Evolutionary conservation across 2,113 vertebrate species (phyloP).

Genomic region (Cavia aperea): DNA sequence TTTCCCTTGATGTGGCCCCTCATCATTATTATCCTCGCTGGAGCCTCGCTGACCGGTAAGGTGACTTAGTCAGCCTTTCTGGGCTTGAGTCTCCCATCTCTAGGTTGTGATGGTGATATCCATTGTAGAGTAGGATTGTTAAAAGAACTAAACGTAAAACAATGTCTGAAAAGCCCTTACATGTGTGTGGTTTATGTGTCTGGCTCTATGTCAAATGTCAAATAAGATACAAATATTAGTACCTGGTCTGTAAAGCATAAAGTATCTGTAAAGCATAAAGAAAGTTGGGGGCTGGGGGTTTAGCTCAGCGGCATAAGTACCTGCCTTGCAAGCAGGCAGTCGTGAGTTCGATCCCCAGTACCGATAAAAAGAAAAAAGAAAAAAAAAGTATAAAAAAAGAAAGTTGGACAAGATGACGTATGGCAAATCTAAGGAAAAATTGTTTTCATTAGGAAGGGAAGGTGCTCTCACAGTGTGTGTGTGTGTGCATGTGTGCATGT

Average conservation of each 20-base stretch:
- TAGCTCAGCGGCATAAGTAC: too few species aligned
- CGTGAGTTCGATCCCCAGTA: too few species aligned
- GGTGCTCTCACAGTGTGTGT: neutral
- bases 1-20: neutral
- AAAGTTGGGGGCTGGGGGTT: too few species aligned
- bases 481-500: neutral
- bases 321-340: too few species aligned
- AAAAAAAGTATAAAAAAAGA: neutral
- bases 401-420: neutral
- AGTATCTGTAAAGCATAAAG: too few species aligned
- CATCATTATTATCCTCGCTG: neutral
- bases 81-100: neutral
- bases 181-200: neutral
- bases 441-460: neutral
- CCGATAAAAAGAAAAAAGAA: too few species aligned
- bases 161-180: neutral
- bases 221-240: neutral
- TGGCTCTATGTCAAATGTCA: neutral
- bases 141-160: neutral
- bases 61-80: neutral
- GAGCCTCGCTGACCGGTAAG: neutral
- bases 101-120: neutral
- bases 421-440: conserved; percentile 16
- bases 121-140: neutral
- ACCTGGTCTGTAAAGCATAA: neutral